Base-by-base conservation (phyloP, 2,888 invertebrate species). In the Anarsia innoxiella region DNA sequence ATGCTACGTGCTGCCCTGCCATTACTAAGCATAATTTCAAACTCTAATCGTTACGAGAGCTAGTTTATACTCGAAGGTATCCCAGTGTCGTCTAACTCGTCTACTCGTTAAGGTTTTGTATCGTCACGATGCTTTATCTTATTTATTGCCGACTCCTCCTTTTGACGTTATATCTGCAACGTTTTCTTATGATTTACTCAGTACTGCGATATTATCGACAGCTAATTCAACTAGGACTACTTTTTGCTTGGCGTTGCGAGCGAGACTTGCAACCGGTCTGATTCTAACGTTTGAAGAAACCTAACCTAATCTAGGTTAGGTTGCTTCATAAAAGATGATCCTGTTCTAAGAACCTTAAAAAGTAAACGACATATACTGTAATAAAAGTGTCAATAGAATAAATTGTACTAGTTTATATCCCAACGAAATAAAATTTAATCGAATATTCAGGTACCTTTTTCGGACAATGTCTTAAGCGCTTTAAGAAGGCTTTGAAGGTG, bases 141-240 rank as follows among this genome's bases (percentile, higher is more conserved):
- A 65, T 73, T 72, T 72, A 71, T 70, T 53, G 55, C 49, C 36
- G 43, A 46, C 50, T 32, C 58, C 65, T 56, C 66, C 68, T 56
- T 49, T 53, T 52, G 56, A 44, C 48, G 46, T 44, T 45, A 43
- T 53, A 51, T 49, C 45, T 40, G 39, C 42, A 42, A 61, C 59
- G 60, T 59, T 65, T 67, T 66, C 64, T 59, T 69, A 74, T 78
- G 71, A 75, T 78, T 72, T 71, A 72, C 63, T 63, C 42, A 44
- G 49, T 42, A 40, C 40, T 48, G 38, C 58, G 60, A 61, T 67
- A 59, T 56, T 57, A 59, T 68, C 66, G 58, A 55, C 67, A 63
- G 56, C 59, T 66, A 72, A 69, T 64, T 53, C 51, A 46, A 53
- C 49, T 47, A 45, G 53, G 49, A 42, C 66, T 63, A 68, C 67